Base-by-base conservation (phyloP, 2,113 vertebrate species). In the Trogon melanurus region DNA sequence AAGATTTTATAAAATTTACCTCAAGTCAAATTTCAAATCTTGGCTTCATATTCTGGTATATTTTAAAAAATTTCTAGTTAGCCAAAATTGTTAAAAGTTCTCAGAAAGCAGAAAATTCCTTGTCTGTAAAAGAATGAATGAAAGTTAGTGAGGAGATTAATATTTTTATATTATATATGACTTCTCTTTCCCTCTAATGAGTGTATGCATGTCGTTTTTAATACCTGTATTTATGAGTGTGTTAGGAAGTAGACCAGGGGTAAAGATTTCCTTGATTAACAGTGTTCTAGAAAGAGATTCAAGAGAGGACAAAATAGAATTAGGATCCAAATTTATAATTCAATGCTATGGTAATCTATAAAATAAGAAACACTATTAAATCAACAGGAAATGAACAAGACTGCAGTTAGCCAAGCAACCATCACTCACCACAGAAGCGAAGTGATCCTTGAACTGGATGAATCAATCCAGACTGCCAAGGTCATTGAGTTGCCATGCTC, bases 381-480 rank as follows among this genome's bases (percentile, higher is more conserved):
- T 96, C 96, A 97, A 95, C 53, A 89, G 89, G 92, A 95, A 94
- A 93, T 96, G 85, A 94, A 92, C 90, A 95, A 93, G 64, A 57
- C 48, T 89, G 83, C 78, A 58, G 93, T 84, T 92, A 92, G 71
- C 73, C 88, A 93, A 93, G 91, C 66, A 86, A 58, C 64, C 78
- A 96, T 97, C 90, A 75, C 36, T 97, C 96, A 96, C 57, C 56
- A 79, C 41, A 71, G 65, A 84, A 94, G 72, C 79, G 79, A 88
- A 96, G 92, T 78, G 88, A 95, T 94, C 93, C 95, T 89, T 95
- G 95, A 96, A 95, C 93, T 45, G 21, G 94, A 76, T 94, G 84
- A 96, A 97, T 96, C 94, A 93, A 92, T 97, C 94, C 84, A 85
- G 65, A 36, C 75, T 96, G 91, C 83, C 96, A 94, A 93, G 95